Conservation (phyloP, 2,888 invertebrate species). For the Chymomyza caudatula region DNA sequence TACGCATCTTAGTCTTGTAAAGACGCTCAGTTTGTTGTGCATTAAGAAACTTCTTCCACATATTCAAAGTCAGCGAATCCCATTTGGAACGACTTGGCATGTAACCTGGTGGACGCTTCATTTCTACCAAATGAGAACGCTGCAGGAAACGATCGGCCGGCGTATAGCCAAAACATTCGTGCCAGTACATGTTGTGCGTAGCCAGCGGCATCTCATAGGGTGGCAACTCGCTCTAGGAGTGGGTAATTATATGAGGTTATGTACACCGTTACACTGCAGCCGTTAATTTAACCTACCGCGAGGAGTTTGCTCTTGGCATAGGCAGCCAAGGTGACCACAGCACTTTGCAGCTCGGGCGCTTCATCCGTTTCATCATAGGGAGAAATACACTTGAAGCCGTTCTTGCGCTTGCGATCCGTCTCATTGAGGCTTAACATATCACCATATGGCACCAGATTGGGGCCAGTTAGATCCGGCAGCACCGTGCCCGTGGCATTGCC, state of each 20-base stretch:
- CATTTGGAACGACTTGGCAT: constrained; percentile 82
- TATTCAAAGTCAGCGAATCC: constrained; percentile 85
- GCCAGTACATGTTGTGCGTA: constrained; percentile 60
- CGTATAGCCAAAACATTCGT: constrained; percentile 71
- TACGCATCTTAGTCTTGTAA: constrained; percentile 89
- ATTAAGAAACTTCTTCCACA: constrained; percentile 88
- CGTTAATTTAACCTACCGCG: no score
- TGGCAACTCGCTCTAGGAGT: constrained; percentile 25
- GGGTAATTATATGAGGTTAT: constrained; percentile 5
- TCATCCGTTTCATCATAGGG: no score
- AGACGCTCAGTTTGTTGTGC: constrained; percentile 90
- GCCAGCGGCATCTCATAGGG: constrained; percentile 41
- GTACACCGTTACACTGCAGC: no score
- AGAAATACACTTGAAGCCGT: constrained; percentile 42
- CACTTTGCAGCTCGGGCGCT: neutral
- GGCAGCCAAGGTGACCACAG: neutral
- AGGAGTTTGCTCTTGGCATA: no score
- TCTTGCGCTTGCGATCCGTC: constrained; percentile 38
- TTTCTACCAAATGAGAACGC: constrained; percentile 83
- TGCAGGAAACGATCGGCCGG: constrained; percentile 85
- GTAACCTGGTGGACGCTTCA: constrained; percentile 82
- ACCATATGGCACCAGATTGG: constrained; percentile 59
- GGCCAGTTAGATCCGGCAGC: constrained; percentile 49
- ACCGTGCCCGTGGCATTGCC: constrained; percentile 51
- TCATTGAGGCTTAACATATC: constrained; percentile 55